phyloP scores from a whole-genome alignment of 2,113 vertebrate species.

The Equus przewalskii region DNA sequence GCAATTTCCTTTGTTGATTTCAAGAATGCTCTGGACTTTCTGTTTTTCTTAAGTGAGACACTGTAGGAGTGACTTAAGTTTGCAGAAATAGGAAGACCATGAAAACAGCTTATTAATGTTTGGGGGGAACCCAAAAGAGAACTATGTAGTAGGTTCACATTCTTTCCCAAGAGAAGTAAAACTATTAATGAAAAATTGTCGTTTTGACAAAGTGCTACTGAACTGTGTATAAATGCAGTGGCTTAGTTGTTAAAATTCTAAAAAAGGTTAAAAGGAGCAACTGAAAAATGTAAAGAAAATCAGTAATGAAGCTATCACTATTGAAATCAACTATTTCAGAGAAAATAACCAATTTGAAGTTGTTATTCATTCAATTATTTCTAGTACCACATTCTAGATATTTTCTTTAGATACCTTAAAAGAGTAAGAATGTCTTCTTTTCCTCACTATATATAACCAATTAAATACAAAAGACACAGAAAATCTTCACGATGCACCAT shows the following conservation, averaged over 20 bases:
- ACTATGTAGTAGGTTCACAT: neutral
- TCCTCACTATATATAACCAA: neutral
- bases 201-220: neutral
- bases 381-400: neutral
- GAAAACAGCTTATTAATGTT: conserved; percentile 27
- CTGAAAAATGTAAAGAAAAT: neutral
- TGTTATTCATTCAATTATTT: conserved; percentile 7
- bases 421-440: neutral
- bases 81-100: neutral
- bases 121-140: neutral
- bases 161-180: conserved; percentile 28
- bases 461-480: conserved; percentile 1
- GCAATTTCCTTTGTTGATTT: neutral
- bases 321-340: conserved; percentile 47
- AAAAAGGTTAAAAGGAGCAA: conserved; percentile 10
- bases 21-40: neutral
- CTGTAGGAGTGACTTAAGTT: neutral
- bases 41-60: neutral
- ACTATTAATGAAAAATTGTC: neutral
- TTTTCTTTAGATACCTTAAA: conserved; percentile 26
- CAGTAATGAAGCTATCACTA: neutral
- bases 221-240: conserved; percentile 10
- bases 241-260: neutral
- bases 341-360: neutral
- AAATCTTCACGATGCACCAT: neutral